These are phyloP conservation scores for Drosophila murphyi DNA, from an alignment of 1,140 invertebrate species.

Conservation along the genomic window DNA sequence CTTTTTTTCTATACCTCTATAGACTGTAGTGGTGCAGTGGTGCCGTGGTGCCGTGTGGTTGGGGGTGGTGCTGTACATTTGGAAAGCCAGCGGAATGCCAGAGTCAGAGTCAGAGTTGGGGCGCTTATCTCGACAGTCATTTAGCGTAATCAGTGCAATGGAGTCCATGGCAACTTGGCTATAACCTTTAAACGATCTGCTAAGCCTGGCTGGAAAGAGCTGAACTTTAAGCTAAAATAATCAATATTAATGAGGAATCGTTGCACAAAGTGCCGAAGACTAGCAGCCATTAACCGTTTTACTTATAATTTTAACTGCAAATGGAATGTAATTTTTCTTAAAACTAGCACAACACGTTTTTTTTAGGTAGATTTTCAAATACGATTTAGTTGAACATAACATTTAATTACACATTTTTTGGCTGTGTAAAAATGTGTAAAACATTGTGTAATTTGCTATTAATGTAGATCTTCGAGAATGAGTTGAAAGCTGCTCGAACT, in stretches of 20 bases:
- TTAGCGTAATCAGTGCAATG: constrained; percentile 67
- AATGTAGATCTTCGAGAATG: too few species aligned
- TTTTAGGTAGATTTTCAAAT: too few species aligned
- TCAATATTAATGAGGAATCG: background rate
- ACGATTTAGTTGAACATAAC: too few species aligned
- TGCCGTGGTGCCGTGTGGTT: background rate
- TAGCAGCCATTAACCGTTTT: too few species aligned
- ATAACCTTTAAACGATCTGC: constrained; percentile 1
- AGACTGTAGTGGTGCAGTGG: background rate
- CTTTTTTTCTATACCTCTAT: too few species aligned
- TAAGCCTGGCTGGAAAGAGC: background rate
- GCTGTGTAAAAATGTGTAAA: too few species aligned
- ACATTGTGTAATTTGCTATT: too few species aligned
- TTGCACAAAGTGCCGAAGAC: background rate
- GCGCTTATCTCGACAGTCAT: constrained; percentile 65
- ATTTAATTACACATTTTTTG: too few species aligned
- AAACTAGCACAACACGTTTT: too few species aligned
- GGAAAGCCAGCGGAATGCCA: constrained; percentile 66
- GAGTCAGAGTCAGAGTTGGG: constrained; percentile 3
- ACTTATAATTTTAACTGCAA: too few species aligned
- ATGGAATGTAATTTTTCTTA: too few species aligned
- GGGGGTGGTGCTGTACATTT: constrained; percentile 47
- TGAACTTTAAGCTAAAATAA: background rate
- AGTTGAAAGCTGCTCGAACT: too few species aligned
- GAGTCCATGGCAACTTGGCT: background rate